Evolutionary conservation across 2,888 invertebrate genomes (phyloP), one percentile per base, ranked within the genome.

Genomic region (Opisthograptis luteolata): DNA sequence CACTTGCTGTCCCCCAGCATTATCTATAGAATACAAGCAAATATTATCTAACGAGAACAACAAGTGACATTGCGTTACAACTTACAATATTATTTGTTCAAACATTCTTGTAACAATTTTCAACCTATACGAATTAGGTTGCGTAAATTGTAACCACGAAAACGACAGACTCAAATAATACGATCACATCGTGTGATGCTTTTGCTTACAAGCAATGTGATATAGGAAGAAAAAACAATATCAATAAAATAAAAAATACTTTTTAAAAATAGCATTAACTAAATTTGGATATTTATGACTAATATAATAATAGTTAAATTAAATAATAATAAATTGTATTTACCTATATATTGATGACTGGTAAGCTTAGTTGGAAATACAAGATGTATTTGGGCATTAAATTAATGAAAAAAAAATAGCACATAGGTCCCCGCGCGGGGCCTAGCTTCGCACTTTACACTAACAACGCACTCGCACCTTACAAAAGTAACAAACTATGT

Each of bases 241-340:
- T 77, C 71, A 72, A 77, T 74, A 79, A 71, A 70, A 77, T 76
- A 76, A 79, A 79, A 74, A 76, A 75, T 72, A 76, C 69, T 73
- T 72, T 58, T 78, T 76, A 80, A 80, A 51, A 81, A 84, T 81
- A 87, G 76, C 77, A 85, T 86, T 84, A 87, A 87, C 89, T 89
- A 90, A 89, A 89, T 90, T 90, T 89, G 89, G 89, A 87, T 90
- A 84, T 85, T 89, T 84, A 89, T 90, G 89, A 90, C 89, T 90
- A 89, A 84, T 84, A 85, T 84, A 82, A 85, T 84, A 82, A 81
- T 84, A 80, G 79, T 87, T 87, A 87, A 87, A 85, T 87, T 86
- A 88, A 87, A 82, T 83, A 82, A 82, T 82, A 81, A 80, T 80
- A 76, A 78, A 84, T 82, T 86, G 77, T 81, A 85, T 89, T 88